Conservation (phyloP, 2,888 invertebrate species). For the Dasysyrphus albostriatus region DNA sequence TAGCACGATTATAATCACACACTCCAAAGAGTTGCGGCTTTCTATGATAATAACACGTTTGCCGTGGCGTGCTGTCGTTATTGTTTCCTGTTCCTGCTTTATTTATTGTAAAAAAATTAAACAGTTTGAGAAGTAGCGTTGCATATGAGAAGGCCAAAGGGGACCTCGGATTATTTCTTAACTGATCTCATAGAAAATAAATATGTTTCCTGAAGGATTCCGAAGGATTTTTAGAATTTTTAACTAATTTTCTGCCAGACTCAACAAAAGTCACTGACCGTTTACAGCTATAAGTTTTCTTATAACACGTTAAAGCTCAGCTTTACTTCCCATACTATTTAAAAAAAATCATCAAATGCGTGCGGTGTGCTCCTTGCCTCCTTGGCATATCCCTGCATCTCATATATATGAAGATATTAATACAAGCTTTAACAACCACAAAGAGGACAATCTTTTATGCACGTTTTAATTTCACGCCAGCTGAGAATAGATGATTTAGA, state of each 20-base stretch:
- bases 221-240: no score
- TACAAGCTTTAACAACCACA: constrained; percentile 22
- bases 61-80: constrained; percentile 4
- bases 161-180: no score
- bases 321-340: no score
- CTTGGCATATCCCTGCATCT: constrained; percentile 17
- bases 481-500: constrained; percentile 43
- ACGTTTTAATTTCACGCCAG: constrained; percentile 68
- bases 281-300: no score
- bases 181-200: no score
- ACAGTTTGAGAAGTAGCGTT: not conserved
- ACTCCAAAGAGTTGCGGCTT: constrained; percentile 13
- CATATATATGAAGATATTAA: constrained; percentile 32
- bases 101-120: constrained; percentile 1
- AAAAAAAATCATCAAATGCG: not conserved
- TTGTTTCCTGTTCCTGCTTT: constrained; percentile 33
- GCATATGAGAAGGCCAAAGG: not conserved
- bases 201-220: no score
- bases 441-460: constrained; percentile 67
- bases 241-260: no score
- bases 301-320: no score
- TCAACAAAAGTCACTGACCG: no score
- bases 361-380: constrained; percentile 12
- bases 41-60: constrained; percentile 45
- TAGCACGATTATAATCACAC: constrained; percentile 64